Evolutionary conservation across 2,113 vertebrate species (phyloP).

Genomic region (Thamnophis sirtalis): DNA sequence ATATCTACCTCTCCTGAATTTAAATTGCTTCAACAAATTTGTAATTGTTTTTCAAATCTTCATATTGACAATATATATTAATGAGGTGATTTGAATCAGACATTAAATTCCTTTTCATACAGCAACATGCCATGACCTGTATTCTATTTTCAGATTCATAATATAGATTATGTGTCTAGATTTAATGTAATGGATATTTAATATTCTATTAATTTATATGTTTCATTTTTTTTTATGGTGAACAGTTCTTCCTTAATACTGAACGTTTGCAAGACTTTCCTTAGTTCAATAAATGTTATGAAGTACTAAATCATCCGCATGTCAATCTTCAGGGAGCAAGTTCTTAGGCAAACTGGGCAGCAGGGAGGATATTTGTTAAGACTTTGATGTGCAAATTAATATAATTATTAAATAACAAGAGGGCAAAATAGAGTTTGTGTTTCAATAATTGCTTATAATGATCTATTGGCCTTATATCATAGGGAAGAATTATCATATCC

Average conservation of each 20-base stretch:
- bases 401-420: neutral
- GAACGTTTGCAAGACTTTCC: neutral
- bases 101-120: neutral
- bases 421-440: neutral
- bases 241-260: neutral
- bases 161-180: neutral
- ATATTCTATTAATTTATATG: neutral
- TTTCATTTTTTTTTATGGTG: neutral
- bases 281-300: neutral
- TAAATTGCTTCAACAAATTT: neutral
- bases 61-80: neutral
- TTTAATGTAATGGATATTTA: neutral
- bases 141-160: neutral
- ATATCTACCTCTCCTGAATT: neutral
- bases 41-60: neutral
- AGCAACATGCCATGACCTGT: neutral
- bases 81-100: neutral
- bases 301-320: neutral
- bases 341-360: neutral
- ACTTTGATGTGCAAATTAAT: neutral
- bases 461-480: neutral
- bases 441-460: neutral
- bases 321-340: neutral
- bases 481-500: neutral
- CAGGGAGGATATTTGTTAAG: neutral